Evolutionary conservation across 1,140 invertebrate genomes (phyloP), one percentile per base, ranked within the genome.

Genomic region (Asobara japonica): DNA sequence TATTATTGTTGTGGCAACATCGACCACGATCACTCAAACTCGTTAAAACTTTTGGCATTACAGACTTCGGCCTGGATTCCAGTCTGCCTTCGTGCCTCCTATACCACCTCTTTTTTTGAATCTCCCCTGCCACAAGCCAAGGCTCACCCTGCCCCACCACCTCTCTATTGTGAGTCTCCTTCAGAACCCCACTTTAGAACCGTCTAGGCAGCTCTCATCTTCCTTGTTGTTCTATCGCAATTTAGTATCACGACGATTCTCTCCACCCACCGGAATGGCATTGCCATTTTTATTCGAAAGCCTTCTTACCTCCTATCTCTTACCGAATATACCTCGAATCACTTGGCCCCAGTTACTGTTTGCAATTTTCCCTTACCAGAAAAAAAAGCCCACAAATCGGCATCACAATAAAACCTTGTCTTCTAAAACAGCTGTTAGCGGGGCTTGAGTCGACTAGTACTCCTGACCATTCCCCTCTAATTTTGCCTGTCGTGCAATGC

Each of bases 11-110:
- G 82, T 79, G 82, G 82, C 79, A 76, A 78, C 82, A 86, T 87
- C 83, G 84, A 86, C 84, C 79, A 76, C 81, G 82, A 86, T 86
- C 84, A 83, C 77, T 86, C 85, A 84, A 86, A 85, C 83, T 87
- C 84, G 85, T 86, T 87, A 85, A 86, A 87, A 86, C 85, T 87
- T 86, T 86, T 72, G 74, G 78, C 81, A 86, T 87, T 87, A 83
- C 79, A 69, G 79, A 82, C 78, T 83, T 83, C 77, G 78, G 78
- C 73, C 77, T 77, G 80, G 78, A 83, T 82, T 83, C 75, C 70
- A 60, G 74, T 74, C 78, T 77, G 77, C 79, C 75, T 80, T 81
- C 78, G 77, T 81, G 78, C 75, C 76, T 76, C 76, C 45, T 74
- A 10, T 60, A 51, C 60, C 41, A 66, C 41, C 22, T 48, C 64